Evolutionary conservation across 2,888 invertebrate species (phyloP).

Genomic region (Chironomus tentans): DNA sequence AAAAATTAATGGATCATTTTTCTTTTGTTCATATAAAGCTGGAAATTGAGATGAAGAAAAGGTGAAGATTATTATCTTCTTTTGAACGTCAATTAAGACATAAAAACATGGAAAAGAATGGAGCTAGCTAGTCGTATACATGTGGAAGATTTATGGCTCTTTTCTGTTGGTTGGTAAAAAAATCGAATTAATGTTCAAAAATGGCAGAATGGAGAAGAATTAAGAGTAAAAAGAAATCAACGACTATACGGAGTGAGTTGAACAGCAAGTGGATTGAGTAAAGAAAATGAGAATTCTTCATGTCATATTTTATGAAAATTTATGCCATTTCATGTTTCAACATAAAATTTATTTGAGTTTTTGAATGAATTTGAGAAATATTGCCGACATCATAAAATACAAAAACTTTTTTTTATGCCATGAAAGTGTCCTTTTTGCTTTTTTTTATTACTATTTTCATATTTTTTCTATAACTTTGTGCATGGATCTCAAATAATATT

Average conservation of each 20-base stretch:
- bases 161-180: background rate
- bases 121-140: background rate
- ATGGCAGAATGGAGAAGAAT: background rate
- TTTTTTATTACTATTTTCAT: too few relatives aligned
- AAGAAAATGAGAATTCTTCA: too few relatives aligned
- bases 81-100: conserved; percentile 2
- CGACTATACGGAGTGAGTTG: background rate
- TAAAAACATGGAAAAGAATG: background rate
- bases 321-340: background rate
- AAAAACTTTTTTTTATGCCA: background rate
- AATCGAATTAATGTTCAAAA: background rate
- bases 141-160: background rate
- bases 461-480: background rate
- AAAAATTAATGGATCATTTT: conserved; percentile 9
- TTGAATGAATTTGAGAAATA: background rate
- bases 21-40: background rate
- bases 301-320: background rate
- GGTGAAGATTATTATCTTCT: conserved; percentile 10
- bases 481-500: background rate
- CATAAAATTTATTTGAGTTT: background rate
- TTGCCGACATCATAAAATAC: background rate
- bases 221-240: background rate
- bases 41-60: background rate
- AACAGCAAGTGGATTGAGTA: background rate
- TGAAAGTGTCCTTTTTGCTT: background rate